Conservation (phyloP, 2,113 vertebrate species). For the Caloenas nicobarica region DNA sequence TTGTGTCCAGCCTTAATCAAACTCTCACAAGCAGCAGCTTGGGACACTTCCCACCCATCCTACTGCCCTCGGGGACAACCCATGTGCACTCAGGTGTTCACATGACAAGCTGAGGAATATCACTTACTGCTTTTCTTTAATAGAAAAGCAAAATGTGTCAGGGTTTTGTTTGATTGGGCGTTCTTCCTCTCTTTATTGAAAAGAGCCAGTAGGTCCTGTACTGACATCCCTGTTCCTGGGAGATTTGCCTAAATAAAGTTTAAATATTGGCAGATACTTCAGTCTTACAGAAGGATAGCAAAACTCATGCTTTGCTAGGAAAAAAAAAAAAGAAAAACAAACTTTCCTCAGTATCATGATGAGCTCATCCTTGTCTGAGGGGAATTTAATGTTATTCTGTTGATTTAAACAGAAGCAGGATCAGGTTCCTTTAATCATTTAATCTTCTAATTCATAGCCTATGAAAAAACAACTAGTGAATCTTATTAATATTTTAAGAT, state of each 20-base stretch:
- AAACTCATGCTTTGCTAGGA: neutral
- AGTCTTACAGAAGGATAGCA: neutral
- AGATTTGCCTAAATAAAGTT: neutral
- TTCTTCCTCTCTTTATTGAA: neutral
- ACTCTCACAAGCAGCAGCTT: neutral
- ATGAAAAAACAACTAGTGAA: neutral
- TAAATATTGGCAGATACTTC: neutral
- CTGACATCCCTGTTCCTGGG: neutral
- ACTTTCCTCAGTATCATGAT: neutral
- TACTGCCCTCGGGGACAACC: neutral
- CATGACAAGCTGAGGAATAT: neutral
- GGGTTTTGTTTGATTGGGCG: neutral
- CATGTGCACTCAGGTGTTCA: neutral
- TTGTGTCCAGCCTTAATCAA: neutral
- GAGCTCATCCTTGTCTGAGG: neutral
- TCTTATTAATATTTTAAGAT: constrained; percentile 13
- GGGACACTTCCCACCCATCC: neutral
- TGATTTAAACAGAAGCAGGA: constrained; percentile 19
- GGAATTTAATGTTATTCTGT: neutral
- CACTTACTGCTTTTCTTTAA: neutral
- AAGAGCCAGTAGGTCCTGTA: neutral
- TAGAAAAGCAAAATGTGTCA: neutral
- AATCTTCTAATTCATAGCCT: neutral
- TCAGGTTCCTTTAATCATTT: neutral
- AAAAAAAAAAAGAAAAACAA: neutral